A percentile compares a stretch with the other conserved stretches of the same genome.
Conservation (phyloP, 2,888 invertebrate species). For the Cenopis cana region DNA sequence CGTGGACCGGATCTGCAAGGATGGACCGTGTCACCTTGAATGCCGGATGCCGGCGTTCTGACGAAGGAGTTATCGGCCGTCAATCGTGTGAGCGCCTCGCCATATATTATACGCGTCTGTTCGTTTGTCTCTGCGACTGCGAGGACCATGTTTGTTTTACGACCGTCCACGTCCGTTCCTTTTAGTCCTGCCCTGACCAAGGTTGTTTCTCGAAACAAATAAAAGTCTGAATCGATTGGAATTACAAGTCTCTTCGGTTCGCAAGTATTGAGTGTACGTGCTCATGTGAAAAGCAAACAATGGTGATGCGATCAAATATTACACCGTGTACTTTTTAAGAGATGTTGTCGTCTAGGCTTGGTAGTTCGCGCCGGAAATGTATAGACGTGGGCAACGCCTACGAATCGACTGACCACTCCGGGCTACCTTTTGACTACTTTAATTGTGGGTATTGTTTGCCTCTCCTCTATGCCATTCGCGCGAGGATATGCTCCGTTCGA, state of each 20-base stretch:
- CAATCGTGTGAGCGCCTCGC: constrained; percentile 79
- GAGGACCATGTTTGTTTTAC: constrained; percentile 79
- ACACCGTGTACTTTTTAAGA: constrained; percentile 54
- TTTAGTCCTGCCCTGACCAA: constrained; percentile 75
- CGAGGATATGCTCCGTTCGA: neutral
- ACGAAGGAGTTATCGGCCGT: constrained; percentile 78
- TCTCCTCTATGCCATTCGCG: constrained; percentile 58
- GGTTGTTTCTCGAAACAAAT: constrained; percentile 65
- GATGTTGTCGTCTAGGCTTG: constrained; percentile 58
- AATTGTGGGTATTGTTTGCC: constrained; percentile 70
- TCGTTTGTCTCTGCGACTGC: constrained; percentile 74
- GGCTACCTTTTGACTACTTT: constrained; percentile 68
- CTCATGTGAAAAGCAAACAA: constrained; percentile 49
- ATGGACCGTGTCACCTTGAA: constrained; percentile 81
- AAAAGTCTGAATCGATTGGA: constrained; percentile 57
- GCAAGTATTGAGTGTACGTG: constrained; percentile 35
- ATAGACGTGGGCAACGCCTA: constrained; percentile 78
- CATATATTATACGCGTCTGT: constrained; percentile 74
- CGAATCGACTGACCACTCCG: constrained; percentile 71
- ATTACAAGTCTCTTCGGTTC: constrained; percentile 47
- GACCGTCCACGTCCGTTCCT: constrained; percentile 77
- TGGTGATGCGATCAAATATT: constrained; percentile 51
- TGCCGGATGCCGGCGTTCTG: constrained; percentile 80
- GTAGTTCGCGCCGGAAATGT: constrained; percentile 71
- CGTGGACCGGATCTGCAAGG: constrained; percentile 76